phyloP scores from a whole-genome alignment of 2,797 vertebrate genomes.

The Aldrovandia affinis region DNA sequence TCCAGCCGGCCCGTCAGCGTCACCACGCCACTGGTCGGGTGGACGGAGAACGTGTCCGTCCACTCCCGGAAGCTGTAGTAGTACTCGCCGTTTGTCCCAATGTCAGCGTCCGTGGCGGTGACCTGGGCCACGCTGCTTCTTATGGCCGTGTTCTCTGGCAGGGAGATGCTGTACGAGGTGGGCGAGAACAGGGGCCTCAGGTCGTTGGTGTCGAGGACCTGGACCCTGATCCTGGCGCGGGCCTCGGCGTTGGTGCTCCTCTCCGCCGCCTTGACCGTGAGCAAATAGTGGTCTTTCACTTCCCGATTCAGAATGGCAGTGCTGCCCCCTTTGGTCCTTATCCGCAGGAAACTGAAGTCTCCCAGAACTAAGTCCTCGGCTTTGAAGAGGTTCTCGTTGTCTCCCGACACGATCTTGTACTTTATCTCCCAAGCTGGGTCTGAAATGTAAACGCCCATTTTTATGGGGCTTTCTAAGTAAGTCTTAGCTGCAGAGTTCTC shows the following conservation, averaged over 20 bases:
- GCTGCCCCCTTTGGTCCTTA: conserved; percentile 99
- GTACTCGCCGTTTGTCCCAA: conserved; percentile 97
- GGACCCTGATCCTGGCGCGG: conserved; percentile 83
- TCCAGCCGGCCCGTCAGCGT: conserved; percentile 91
- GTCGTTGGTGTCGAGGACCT: conserved; percentile 97
- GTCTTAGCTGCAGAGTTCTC: conserved; percentile 99
- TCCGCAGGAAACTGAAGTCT: conserved; percentile 96
- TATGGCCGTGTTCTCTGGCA: conserved; percentile 90
- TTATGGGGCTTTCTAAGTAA: conserved; percentile 88
- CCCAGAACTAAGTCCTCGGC: conserved; percentile 93
- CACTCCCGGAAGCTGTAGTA: conserved; percentile 97
- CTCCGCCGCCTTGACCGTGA: conserved; percentile 91
- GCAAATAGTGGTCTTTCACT: conserved; percentile 91
- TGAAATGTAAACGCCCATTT: conserved; percentile 92
- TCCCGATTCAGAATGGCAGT: conserved; percentile 96
- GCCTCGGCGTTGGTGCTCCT: conserved; percentile 84
- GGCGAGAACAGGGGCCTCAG: conserved; percentile 95
- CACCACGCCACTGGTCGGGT: conserved; percentile 93
- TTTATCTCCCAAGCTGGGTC: conserved; percentile 88
- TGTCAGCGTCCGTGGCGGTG: conserved; percentile 95
- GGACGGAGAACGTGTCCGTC: conserved; percentile 95
- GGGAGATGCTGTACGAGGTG: conserved; percentile 92
- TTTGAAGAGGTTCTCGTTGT: conserved; percentile 98
- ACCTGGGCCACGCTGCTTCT: conserved; percentile 91
- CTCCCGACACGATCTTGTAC: conserved; percentile 97